Percentiles rank a stretch among this genome's conserved stretches.
Evolutionary conservation across 2,113 vertebrate species (phyloP).

Genomic region (Hemiscyllium ocellatum): DNA sequence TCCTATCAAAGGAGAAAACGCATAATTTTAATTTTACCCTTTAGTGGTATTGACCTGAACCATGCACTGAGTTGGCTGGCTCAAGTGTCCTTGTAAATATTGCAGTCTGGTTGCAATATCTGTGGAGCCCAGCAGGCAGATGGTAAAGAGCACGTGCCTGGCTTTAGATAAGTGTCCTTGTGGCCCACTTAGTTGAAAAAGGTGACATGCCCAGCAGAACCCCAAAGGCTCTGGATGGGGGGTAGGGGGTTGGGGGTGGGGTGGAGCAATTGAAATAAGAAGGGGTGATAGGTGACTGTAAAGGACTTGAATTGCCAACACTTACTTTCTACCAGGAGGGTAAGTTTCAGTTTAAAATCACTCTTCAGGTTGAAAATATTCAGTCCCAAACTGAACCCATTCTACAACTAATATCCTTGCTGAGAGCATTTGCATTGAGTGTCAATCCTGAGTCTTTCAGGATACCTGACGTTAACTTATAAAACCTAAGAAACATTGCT

Average conservation of each 20-base stretch:
- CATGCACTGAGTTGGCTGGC: not conserved
- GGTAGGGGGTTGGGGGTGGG: no score
- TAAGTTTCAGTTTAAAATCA: not conserved
- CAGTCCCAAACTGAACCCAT: not conserved
- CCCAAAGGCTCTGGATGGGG: not conserved
- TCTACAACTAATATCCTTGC: not conserved
- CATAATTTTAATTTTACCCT: not conserved
- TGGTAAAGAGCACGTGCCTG: not conserved
- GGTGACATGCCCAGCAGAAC: not conserved
- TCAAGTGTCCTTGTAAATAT: not conserved
- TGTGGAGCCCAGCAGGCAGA: accelerated
- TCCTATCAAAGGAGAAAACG: not conserved
- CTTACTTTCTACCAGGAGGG: not conserved
- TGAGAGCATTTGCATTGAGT: not conserved
- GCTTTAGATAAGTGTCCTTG: not conserved
- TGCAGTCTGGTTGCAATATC: not conserved
- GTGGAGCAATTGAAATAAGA: no score
- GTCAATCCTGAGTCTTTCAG: not conserved
- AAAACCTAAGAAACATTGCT: not conserved
- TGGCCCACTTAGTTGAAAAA: not conserved
- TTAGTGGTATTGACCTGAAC: no score
- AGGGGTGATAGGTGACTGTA: not conserved
- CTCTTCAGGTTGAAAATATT: not conserved
- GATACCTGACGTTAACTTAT: no score
- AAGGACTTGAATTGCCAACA: not conserved